Base-by-base conservation (phyloP, 2,888 invertebrate species). In the Athalia circularis region DNA sequence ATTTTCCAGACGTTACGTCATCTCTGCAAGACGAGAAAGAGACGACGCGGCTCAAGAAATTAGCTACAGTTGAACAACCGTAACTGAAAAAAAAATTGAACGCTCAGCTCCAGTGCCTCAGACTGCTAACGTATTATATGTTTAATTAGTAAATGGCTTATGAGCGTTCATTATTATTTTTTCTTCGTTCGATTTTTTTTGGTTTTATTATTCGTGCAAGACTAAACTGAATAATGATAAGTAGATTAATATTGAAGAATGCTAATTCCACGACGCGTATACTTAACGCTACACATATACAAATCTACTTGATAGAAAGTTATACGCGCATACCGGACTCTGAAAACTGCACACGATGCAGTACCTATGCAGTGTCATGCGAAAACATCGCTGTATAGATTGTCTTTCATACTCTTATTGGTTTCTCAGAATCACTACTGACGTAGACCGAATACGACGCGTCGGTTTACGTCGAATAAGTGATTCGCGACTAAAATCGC, bases 1-100 rank as follows among this genome's bases (percentile, higher is more conserved):
- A 77, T 59, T 50, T 29, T 45, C 78, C 78, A 78, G 78, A 74
- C 78, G 64, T 78, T 78, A 78, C 78, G 70, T 78, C 78, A 78
- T 64, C 43, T 47, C 45, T 15, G 72, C 78, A 54, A 78, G 48
- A 64, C 64, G 54, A 74, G 29, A 29, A 29, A 29, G 29, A 29
- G 29, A 29, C 29, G 29, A 29, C 29, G 29, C 29, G 64, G 74
- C 57, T 78, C 52, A 62, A 74, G 72, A 78, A 77, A 61, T 68
- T 62, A 52, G 50, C 70, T 54, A 78, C 62, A 78, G 64, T 78
- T 78, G 54, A 74, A 50, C 78, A 64, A 54, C 78, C 70, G 78
- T 74, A 78, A 64, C 72, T 78, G 45, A 47, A 74, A 43, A 74
- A 78, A 67, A 59, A 67, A 67, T 54, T 68, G 61, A 61, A 77